phyloP scores from a whole-genome alignment of 2,888 invertebrate genomes.

The Tachina lurida region DNA sequence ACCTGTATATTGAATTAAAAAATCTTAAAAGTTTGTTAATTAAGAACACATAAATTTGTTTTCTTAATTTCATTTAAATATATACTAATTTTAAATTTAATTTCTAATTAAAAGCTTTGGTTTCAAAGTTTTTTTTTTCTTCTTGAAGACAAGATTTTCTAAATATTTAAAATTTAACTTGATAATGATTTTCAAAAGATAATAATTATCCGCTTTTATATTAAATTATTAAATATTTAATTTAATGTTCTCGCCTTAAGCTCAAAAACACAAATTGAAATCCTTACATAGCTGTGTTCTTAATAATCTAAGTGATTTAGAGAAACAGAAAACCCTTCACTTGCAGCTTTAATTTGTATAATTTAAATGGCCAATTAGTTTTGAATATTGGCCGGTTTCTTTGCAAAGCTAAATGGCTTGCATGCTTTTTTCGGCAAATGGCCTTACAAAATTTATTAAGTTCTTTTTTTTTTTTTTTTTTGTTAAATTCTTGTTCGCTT shows the following conservation, averaged over 20 bases:
- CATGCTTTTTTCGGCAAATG: slow-evolving; percentile 48
- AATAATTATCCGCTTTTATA: too few relatives aligned
- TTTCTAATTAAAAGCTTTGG: background rate
- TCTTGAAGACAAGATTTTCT: too few relatives aligned
- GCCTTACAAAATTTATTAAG: slow-evolving; percentile 38
- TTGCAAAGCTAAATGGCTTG: slow-evolving; percentile 33
- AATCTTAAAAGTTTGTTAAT: too few relatives aligned
- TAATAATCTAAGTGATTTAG: background rate
- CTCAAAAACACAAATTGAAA: slow-evolving; percentile 19
- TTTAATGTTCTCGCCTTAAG: slow-evolving; percentile 22
- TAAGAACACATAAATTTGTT: background rate
- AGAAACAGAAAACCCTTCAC: slow-evolving; percentile 40
- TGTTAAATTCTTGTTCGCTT: slow-evolving; percentile 37
- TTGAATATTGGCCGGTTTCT: slow-evolving; percentile 25
- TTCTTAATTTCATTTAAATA: background rate
- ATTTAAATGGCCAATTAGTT: slow-evolving; percentile 40
- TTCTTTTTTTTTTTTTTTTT: slow-evolving; percentile 21
- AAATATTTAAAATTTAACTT: too few relatives aligned
- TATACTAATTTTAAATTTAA: background rate
- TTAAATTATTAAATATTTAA: background rate
- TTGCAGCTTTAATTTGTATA: slow-evolving; percentile 1
- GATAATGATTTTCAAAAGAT: too few relatives aligned
- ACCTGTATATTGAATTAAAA: too few relatives aligned
- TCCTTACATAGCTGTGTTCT: slow-evolving; percentile 18
- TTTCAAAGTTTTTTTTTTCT: too few relatives aligned